A percentile compares a stretch with the other conserved stretches of the same genome.
Evolutionary conservation across 2,797 vertebrate genomes (phyloP).

Genomic region (Halcyon chelicuti): DNA sequence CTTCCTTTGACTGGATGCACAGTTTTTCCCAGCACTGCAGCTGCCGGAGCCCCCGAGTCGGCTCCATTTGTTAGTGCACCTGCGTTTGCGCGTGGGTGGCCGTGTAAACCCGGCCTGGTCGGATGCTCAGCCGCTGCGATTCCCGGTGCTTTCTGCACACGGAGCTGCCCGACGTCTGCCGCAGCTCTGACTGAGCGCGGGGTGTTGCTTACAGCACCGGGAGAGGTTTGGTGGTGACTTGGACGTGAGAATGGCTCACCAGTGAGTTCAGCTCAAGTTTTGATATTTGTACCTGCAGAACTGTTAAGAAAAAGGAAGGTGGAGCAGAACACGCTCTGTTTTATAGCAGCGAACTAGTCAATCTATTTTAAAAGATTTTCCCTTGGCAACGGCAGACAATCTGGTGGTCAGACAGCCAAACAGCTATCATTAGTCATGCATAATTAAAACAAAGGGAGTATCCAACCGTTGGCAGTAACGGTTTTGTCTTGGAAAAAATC

Average conservation of each 20-base stretch:
- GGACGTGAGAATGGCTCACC: neutral
- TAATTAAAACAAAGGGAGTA: slow-evolving; percentile 67
- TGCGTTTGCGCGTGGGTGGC: neutral
- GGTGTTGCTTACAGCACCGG: fast-evolving
- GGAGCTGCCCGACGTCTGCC: neutral
- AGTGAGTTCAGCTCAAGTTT: neutral
- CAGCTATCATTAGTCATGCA: slow-evolving; percentile 48
- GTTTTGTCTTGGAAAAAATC: neutral
- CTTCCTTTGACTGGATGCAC: neutral
- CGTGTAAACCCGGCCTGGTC: neutral
- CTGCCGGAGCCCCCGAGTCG: neutral
- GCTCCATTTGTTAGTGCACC: neutral
- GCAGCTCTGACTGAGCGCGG: fast-evolving
- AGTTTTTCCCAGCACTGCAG: neutral
- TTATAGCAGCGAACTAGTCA: neutral
- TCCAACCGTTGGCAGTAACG: slow-evolving; percentile 23
- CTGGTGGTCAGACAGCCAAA: slow-evolving; percentile 66
- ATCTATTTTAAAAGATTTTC: slow-evolving; percentile 51
- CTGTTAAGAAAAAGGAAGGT: neutral
- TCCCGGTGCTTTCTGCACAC: too few species aligned
- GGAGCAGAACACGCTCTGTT: neutral
- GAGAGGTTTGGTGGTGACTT: neutral
- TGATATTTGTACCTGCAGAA: neutral
- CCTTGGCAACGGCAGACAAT: slow-evolving; percentile 38
- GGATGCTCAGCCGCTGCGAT: neutral